phyloP scores from a whole-genome alignment of 2,113 vertebrate genomes.

The Microtus ochrogaster region DNA sequence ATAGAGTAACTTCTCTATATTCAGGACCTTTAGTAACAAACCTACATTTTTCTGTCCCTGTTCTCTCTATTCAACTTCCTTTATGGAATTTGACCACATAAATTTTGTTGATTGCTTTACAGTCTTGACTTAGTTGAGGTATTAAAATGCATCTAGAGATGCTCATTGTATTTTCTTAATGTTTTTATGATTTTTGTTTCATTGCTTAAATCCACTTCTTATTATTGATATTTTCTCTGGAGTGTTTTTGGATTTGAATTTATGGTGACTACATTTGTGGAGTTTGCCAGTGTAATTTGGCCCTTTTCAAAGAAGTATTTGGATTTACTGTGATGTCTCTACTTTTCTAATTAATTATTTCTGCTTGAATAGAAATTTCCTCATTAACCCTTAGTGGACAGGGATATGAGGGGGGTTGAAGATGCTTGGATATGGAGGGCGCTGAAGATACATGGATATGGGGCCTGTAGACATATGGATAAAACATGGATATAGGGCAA shows the following conservation, averaged over 20 bases:
- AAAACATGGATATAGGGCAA: not conserved
- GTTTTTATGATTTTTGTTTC: not conserved
- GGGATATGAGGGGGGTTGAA: not conserved
- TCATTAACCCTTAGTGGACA: not conserved
- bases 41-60: not conserved
- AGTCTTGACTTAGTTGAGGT: not conserved
- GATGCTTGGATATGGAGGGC: not conserved
- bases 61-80: constrained; percentile 9
- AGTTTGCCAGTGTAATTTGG: not conserved
- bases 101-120: not conserved
- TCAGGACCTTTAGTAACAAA: not conserved
- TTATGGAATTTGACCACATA: not conserved
- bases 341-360: constrained; percentile 67
- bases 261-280: constrained; percentile 1
- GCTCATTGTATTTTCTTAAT: not conserved
- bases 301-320: constrained; percentile 27
- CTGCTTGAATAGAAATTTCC: not conserved
- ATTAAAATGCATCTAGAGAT: not conserved
- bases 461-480: not conserved
- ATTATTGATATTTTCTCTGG: constrained; percentile 1
- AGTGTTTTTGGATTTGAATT: not conserved
- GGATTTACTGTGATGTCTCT: constrained; percentile 23
- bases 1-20: not conserved
- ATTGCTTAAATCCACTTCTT: constrained; percentile 41
- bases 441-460: not conserved